phyloP scores from a whole-genome alignment of 2,113 vertebrate species.

The Morphnarchus princeps region DNA sequence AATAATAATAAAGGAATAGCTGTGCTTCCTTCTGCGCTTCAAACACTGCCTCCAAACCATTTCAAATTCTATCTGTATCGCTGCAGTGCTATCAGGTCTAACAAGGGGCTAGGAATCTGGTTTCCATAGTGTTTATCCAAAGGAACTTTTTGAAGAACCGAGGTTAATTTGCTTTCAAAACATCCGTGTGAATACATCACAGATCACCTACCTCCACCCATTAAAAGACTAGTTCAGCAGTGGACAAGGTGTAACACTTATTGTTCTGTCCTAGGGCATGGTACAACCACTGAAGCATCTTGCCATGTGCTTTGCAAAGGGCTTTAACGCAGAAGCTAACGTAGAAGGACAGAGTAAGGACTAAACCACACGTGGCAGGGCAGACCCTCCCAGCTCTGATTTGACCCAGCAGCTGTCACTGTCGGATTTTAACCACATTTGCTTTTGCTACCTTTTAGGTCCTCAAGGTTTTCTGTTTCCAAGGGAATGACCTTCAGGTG shows the following conservation, averaged over 20 bases:
- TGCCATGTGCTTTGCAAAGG: neutral
- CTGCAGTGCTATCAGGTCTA: neutral
- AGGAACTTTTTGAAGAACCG: neutral
- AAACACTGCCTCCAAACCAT: neutral
- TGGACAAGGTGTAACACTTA: accelerated
- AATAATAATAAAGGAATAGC: neutral
- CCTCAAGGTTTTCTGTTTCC: neutral
- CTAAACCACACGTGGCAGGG: neutral
- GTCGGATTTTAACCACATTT: neutral
- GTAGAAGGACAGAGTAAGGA: neutral
- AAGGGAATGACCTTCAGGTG: constrained; percentile 6
- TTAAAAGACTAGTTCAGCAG: neutral
- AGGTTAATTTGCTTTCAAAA: neutral
- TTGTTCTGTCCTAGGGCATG: neutral
- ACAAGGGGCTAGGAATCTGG: neutral
- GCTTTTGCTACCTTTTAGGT: neutral
- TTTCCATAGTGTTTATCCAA: neutral
- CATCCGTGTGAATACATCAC: accelerated
- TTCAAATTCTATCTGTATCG: neutral
- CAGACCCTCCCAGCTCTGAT: accelerated
- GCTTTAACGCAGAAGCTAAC: neutral
- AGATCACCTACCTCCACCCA: accelerated
- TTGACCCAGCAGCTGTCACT: neutral
- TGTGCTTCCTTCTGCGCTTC: neutral
- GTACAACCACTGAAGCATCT: neutral